Conservation (phyloP, 2,888 invertebrate genomes). For the Endotricha flammealis region DNA sequence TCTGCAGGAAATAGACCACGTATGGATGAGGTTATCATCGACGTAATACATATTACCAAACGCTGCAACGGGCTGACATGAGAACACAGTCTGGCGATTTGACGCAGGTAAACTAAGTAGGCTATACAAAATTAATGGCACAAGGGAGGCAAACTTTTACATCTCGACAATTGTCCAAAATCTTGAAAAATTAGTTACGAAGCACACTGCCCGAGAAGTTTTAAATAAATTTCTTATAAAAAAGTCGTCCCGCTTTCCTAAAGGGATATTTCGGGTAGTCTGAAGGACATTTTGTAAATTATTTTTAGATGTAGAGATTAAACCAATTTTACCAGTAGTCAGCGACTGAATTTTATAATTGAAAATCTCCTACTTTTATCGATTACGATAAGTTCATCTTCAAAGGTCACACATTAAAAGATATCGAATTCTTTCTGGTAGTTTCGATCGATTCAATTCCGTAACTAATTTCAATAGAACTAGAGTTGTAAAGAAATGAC, state of each 20-base stretch:
- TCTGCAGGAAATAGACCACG: conserved; percentile 38
- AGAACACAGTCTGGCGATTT: conserved; percentile 34
- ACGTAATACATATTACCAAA: conserved; percentile 36
- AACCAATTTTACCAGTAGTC: conserved; percentile 69
- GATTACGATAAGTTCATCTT: conserved; percentile 60
- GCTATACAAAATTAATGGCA: conserved; percentile 67
- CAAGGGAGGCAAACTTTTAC: conserved; percentile 67
- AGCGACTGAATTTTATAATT: conserved; percentile 75
- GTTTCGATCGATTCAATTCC: conserved; percentile 45
- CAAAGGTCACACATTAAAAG: conserved; percentile 48
- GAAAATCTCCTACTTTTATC: conserved; percentile 61
- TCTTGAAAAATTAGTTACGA: conserved; percentile 40
- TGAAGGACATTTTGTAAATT: conserved; percentile 55
- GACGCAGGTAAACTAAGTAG: conserved; percentile 55
- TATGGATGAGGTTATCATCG: conserved; percentile 33
- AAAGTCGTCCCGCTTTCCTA: conserved; percentile 39
- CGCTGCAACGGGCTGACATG: conserved; percentile 54
- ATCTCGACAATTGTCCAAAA: conserved; percentile 37
- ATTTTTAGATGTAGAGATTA: conserved; percentile 67
- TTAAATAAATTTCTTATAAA: conserved; percentile 37
- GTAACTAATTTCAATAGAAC: conserved; percentile 50
- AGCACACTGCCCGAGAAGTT: conserved; percentile 55
- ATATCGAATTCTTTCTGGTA: conserved; percentile 46
- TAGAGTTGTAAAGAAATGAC: conserved; percentile 53
- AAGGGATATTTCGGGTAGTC: conserved; percentile 49